Base-by-base conservation (phyloP, 2,113 vertebrate species). In the Varanus komodoensis region DNA sequence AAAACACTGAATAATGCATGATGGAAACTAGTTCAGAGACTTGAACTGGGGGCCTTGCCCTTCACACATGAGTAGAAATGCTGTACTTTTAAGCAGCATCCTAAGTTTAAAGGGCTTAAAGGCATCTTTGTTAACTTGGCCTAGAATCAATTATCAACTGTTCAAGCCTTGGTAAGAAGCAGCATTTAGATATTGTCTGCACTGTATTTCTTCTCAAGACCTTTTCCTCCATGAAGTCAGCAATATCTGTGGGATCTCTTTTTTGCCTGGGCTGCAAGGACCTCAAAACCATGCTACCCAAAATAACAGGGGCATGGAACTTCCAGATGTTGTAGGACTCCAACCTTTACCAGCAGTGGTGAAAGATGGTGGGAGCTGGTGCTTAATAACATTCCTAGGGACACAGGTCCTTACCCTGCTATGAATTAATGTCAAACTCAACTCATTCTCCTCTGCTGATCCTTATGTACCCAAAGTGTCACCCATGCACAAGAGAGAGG, bases 1-100 rank as follows among this genome's bases (percentile, higher is more conserved):
- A 91, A 94, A 93, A 84, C 75, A 91, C 2, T 95, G 94, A 95
- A 96, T 96, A 93, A 94, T 86, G 3, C 83, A 90, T 44, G 64
- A 44, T 48, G 57, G 82, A 89, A 90, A 85, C n/a, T 89, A 89
- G 87, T 73, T 89, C 87, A 73, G 48, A 21, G 14, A 19, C 79
- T 57, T 44, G 64, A 90, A 85, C 74, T 38, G 27, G n/a, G 74
- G 67, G 54, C 32, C 64, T 85, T 12, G 5, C 17, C n/a, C 75
- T 89, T 34, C 61, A 14, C 29, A 75, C 23, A 77, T 29, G 61
- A 48, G 54, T 3, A 68, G 29, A 68, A 44, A 77, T 25, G 12
- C 74, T 67, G 29, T 54, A 32, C 57, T 84, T 52, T 69, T 69
- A 80, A 57, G 48, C n/a, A 71, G 48, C 52, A 68, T 25, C 27